Evolutionary conservation across 2,113 vertebrate species (phyloP).

Genomic region (Pogonocichla stellata): DNA sequence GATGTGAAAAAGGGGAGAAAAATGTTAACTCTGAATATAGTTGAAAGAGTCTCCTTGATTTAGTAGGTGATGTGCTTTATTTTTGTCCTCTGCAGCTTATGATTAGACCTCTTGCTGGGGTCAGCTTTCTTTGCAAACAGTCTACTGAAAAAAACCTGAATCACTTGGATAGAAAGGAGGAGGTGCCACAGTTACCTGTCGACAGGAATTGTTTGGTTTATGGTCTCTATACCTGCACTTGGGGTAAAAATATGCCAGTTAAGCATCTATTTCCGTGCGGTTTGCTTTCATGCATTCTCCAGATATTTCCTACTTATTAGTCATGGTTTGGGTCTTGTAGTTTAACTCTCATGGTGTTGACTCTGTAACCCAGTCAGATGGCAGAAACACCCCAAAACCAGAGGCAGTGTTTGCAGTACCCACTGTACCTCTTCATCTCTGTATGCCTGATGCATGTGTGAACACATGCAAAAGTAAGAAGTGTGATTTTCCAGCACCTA

Average conservation of each 20-base stretch:
- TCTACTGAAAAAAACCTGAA: neutral
- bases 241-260: neutral
- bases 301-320: slow-evolving; percentile 24
- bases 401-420: neutral
- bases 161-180: neutral
- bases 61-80: neutral
- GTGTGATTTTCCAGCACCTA: neutral
- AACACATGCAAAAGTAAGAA: neutral
- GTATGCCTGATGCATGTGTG: neutral
- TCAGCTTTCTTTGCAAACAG: neutral
- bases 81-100: neutral
- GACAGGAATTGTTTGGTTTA: neutral
- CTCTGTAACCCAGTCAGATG: neutral
- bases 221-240: accelerated
- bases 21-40: neutral
- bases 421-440: neutral
- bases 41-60: neutral
- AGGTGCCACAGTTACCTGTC: neutral
- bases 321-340: neutral
- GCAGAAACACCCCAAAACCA: neutral
- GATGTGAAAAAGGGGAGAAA: neutral
- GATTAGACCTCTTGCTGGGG: neutral
- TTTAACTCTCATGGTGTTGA: neutral
- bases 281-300: slow-evolving; percentile 16
- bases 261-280: neutral